Base-by-base conservation (phyloP, 2,113 vertebrate species). In the Epinephelus cyanopodus region DNA sequence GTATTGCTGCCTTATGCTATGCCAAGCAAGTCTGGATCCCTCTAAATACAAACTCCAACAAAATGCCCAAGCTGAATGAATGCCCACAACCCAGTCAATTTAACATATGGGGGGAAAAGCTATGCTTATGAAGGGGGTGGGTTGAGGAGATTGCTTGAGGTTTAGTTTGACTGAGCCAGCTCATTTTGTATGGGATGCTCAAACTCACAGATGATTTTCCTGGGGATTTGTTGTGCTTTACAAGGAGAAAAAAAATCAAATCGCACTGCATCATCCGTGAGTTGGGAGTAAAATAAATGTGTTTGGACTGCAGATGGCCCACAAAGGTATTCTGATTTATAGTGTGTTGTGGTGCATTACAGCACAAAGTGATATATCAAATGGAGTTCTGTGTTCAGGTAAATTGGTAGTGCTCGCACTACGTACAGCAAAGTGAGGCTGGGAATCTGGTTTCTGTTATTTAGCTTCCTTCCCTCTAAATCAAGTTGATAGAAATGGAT, bases 241-340 rank as follows among this genome's bases (percentile, higher is more conserved):
- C 64, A 81, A 63, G 77, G 53, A 45, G 56, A 39, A 68, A 58
- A 69, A 82, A 73, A 80, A 73, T 82, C 70, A 76, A 88, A 93
- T 89, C 21, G 23, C 75, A 86, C 74, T 80, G 84, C 77, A 88
- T 90, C 84, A 86, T 74, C 56, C 23, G 58, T 65, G 79, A 84
- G 86, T 82, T 73, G 79, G 78, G 84, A 68, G 82, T 33, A 79
- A 86, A 90, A 92, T 80, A 85, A 90, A 91, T 91, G 86, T 89
- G 83, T 87, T 88, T 87, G 80, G 92, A 85, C 72, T 88, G 84
- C 85, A 89, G 79, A 90, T 85, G 82, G 91, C 85, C 89, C 90
- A 87, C 88, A 85, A 84, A 91, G 91, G 90, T 88, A 84, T 90
- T 85, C 85, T 95, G 92, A 94, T 95, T 95, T 94, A 94, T 94